These are phyloP conservation scores for Cirrhinus mrigala DNA, from an alignment of 2,797 vertebrate genomes.

Conservation along the genomic window DNA sequence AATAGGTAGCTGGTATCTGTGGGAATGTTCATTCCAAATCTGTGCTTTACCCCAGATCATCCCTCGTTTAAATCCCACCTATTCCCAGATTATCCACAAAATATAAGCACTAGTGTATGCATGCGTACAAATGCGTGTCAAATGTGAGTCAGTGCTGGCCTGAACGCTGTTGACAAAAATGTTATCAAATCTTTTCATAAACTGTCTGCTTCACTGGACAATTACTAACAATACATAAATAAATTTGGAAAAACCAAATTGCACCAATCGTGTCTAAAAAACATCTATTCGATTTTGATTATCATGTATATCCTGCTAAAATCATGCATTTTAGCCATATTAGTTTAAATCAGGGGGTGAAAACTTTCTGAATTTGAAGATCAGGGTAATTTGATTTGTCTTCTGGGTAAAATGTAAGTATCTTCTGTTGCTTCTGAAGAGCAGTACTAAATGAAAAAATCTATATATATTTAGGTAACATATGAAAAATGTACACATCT, in stretches of 20 bases:
- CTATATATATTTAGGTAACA: too few species aligned
- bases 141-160: not conserved
- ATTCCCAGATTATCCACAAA: constrained; percentile 52
- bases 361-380: too few species aligned
- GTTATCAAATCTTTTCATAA: not conserved
- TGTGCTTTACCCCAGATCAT: constrained; percentile 44
- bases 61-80: constrained; percentile 42
- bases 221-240: not conserved
- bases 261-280: not conserved
- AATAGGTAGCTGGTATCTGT: constrained; percentile 15
- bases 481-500: too few species aligned
- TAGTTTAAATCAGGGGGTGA: too few species aligned
- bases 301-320: too few species aligned
- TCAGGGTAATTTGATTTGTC: too few species aligned
- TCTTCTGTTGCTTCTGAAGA: too few species aligned
- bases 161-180: not conserved
- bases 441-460: too few species aligned
- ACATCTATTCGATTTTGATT: too few species aligned
- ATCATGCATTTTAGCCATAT: too few species aligned
- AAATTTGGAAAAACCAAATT: not conserved
- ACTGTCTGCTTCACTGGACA: not conserved
- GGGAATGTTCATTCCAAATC: constrained; percentile 33
- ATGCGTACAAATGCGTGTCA: not conserved
- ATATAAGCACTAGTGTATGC: constrained; percentile 5
- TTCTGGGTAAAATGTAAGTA: too few species aligned